Conservation (phyloP, 2,797 vertebrate genomes). For the Fistularia tabacaria region DNA sequence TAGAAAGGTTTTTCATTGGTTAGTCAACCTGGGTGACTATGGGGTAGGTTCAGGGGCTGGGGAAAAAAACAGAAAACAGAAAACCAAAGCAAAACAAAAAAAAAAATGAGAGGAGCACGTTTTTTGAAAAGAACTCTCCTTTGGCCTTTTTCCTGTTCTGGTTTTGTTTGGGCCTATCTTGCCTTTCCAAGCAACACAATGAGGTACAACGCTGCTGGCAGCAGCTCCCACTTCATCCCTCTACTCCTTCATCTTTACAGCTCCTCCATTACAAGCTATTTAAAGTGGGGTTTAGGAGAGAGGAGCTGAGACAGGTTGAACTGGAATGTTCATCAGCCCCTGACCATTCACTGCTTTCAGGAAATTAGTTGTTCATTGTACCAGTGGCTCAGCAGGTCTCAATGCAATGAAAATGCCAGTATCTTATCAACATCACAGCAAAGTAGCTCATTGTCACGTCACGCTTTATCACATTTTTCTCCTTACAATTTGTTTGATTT, state of each 20-base stretch:
- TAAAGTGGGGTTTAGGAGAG: slow-evolving; percentile 51
- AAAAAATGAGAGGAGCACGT: slow-evolving; percentile 19
- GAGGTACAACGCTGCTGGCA: slow-evolving; percentile 62
- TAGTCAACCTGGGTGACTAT: slow-evolving; percentile 43
- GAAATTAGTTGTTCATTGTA: slow-evolving; percentile 61
- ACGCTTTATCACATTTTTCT: slow-evolving; percentile 14
- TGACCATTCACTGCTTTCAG: slow-evolving; percentile 40
- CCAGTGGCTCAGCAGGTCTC: slow-evolving; percentile 39
- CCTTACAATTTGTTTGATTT: not conserved
- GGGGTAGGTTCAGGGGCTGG: no score
- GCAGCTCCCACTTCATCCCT: slow-evolving; percentile 23
- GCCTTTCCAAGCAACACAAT: slow-evolving; percentile 56
- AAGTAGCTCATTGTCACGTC: slow-evolving; percentile 23
- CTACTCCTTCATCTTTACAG: slow-evolving; percentile 21
- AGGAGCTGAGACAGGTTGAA: slow-evolving; percentile 51
- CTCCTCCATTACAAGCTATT: slow-evolving; percentile 55
- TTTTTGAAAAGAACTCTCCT: slow-evolving; percentile 49
- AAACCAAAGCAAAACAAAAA: not conserved
- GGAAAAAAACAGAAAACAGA: no score
- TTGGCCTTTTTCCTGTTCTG: slow-evolving; percentile 66
- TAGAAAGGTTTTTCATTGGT: slow-evolving; percentile 40
- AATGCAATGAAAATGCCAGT: slow-evolving; percentile 34
- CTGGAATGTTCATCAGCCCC: slow-evolving; percentile 42
- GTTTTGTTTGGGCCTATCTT: slow-evolving; percentile 67
- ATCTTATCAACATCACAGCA: slow-evolving; percentile 40